These are phyloP conservation scores for Chionodraco myersi DNA, from an alignment of 2,113 vertebrate species.

Conservation along the genomic window DNA sequence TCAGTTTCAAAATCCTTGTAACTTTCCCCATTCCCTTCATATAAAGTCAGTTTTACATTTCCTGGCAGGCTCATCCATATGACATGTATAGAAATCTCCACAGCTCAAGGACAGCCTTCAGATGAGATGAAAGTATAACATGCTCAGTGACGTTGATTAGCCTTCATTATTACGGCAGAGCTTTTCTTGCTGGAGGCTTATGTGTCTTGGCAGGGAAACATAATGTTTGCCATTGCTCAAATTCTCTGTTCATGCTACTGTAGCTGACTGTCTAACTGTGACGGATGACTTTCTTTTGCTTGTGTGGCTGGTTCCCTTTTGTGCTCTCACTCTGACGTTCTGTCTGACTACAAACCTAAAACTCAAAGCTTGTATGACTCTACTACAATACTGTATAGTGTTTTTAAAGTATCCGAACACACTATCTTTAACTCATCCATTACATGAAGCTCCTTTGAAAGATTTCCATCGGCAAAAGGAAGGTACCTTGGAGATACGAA, in stretches of 20 bases:
- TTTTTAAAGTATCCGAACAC: neutral
- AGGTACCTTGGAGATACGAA: neutral
- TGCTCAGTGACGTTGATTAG: constrained; percentile 52
- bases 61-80: constrained; percentile 6
- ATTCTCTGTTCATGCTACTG: constrained; percentile 5
- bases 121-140: constrained; percentile 39
- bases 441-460: neutral
- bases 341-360: neutral
- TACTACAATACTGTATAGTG: neutral
- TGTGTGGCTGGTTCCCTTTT: constrained; percentile 17
- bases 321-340: neutral
- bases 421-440: neutral
- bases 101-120: constrained; percentile 7
- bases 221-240: constrained; percentile 1
- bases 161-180: constrained; percentile 23
- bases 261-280: constrained; percentile 4
- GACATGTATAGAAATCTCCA: constrained; percentile 42
- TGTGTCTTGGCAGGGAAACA: constrained; percentile 40
- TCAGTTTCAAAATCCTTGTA: neutral
- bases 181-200: constrained; percentile 43
- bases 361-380: neutral
- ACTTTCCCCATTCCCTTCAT: neutral
- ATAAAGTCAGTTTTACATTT: constrained; percentile 12
- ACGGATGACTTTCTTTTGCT: constrained; percentile 8
- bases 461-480: neutral